Percentiles rank a stretch among this genome's conserved stretches.
phyloP scores from a whole-genome alignment of 2,888 invertebrate species.

The Leucophenga montana region DNA sequence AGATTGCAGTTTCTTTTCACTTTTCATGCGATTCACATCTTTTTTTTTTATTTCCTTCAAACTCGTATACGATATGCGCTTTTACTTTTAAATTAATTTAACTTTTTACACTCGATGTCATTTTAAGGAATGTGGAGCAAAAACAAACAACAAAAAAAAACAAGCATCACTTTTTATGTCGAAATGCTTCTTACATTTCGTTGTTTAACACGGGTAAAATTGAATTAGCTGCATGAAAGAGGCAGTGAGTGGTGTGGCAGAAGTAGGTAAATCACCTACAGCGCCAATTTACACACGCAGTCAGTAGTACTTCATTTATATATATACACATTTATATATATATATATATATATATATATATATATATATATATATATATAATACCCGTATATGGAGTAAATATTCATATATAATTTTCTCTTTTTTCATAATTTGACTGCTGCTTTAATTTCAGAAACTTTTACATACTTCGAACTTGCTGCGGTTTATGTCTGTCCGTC shows the following conservation, averaged over 20 bases:
- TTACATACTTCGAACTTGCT: no score
- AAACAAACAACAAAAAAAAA: not conserved
- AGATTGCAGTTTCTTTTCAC: not conserved
- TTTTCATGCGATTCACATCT: no score
- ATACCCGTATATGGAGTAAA: no score
- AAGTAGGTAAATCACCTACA: not conserved
- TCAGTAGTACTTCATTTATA: not conserved
- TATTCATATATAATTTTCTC: no score
- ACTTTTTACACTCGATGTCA: not conserved
- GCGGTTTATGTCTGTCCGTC: no score
- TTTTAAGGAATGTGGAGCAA: not conserved
- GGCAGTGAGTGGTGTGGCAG: not conserved
- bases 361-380: no score
- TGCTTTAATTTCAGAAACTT: no score
- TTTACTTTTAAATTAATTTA: constrained; percentile 9
- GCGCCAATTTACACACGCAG: constrained; percentile 6
- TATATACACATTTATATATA: no score
- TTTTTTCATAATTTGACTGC: no score
- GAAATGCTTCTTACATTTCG: constrained; percentile 7
- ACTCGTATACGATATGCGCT: not conserved
- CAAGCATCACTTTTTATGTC: not conserved
- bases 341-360: no score
- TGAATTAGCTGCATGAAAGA: constrained; percentile 14
- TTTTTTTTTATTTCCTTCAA: not conserved
- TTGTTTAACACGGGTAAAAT: constrained; percentile 9